Base-by-base conservation (phyloP, 2,113 vertebrate species). In the Dasyprocta punctata region DNA sequence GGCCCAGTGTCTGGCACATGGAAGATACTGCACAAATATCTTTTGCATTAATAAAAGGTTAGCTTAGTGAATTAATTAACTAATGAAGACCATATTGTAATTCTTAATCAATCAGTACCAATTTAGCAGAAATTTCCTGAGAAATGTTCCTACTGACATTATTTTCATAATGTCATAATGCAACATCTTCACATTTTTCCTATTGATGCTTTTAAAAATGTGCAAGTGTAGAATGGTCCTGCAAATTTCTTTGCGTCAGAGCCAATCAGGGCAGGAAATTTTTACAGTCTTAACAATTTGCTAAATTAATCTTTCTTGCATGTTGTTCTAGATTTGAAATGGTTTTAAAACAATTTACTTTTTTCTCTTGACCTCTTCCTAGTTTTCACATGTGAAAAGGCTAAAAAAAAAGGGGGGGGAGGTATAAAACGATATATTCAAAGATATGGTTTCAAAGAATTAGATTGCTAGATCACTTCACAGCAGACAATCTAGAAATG, bases 381-480 rank as follows among this genome's bases (percentile, higher is more conserved):
- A 92, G 14, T 52, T 95, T 93, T 83, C 83, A 97, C 91, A 90
- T 24, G 85, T 75, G 47, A 95, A 87, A 97, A 75, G 38, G 47
- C 63, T 22, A 89, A 77, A 75, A 95, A 54, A 4, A 56, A 56
- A 56, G 5, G 16, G 75, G 75, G 63, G 6, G 3, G 52, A 44
- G 19, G 12, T 5, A 54, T 44, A 4, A 93, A 88, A 86, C 41
- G 47, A 77, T 93, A 67, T 20, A 69, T 13, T 75, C 36, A 78
- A 95, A 56, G 73, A 52, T 56, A 75, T 13, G 28, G 61, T 84
- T 97, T 95, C 80, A 82, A 92, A 91, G 82, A 97, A 88, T 71
- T 73, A 90, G 33, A 96, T 47, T 82, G 38, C 67, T 58, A 56
- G 1, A 14, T 88, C 1, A 3, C 61, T 71, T 86, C 58, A 54